Percentiles rank a stretch among this genome's conserved stretches.
Evolutionary conservation across 2,888 invertebrate species (phyloP).

Genomic region (Diabrotica balteata): DNA sequence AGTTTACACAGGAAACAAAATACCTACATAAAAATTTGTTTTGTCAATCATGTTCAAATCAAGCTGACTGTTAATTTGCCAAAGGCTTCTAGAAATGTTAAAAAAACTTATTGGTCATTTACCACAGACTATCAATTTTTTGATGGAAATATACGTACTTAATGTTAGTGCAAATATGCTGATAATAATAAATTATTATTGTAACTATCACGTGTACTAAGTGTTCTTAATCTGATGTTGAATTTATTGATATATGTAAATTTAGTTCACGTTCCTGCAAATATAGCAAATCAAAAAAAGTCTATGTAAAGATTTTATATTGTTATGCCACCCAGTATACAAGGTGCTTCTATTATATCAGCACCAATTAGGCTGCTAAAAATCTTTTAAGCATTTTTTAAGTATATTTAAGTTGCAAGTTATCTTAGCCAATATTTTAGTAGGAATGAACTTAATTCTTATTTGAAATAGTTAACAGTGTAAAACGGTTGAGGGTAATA

Average conservation of each 20-base stretch:
- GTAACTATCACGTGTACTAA: background rate
- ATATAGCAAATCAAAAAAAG: slow-evolving; percentile 2
- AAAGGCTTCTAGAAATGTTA: too few species aligned
- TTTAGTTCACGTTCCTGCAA: slow-evolving; percentile 10
- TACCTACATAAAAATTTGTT: too few species aligned
- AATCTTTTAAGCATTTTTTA: slow-evolving; percentile 6
- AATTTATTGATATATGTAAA: slow-evolving; percentile 5
- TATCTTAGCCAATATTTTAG: slow-evolving; percentile 18
- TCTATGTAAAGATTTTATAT: slow-evolving; percentile 3
- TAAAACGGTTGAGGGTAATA: background rate
- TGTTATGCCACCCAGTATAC: slow-evolving; percentile 7
- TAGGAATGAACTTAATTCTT: slow-evolving; percentile 1
- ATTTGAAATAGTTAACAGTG: slow-evolving; percentile 7
- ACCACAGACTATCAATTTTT: background rate
- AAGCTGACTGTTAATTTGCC: too few species aligned
- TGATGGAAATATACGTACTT: slow-evolving; percentile 10
- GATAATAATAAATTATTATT: background rate
- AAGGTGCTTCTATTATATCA: slow-evolving; percentile 10
- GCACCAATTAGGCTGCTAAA: slow-evolving; percentile 4
- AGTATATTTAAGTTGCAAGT: slow-evolving; percentile 10
- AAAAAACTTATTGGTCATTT: too few species aligned
- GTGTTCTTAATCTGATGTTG: background rate
- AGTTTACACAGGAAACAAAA: too few species aligned
- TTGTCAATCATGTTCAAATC: too few species aligned
- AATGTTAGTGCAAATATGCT: slow-evolving; percentile 1